These are phyloP conservation scores for Axis porcinus DNA, from an alignment of 2,113 vertebrate species.

Conservation along the genomic window DNA sequence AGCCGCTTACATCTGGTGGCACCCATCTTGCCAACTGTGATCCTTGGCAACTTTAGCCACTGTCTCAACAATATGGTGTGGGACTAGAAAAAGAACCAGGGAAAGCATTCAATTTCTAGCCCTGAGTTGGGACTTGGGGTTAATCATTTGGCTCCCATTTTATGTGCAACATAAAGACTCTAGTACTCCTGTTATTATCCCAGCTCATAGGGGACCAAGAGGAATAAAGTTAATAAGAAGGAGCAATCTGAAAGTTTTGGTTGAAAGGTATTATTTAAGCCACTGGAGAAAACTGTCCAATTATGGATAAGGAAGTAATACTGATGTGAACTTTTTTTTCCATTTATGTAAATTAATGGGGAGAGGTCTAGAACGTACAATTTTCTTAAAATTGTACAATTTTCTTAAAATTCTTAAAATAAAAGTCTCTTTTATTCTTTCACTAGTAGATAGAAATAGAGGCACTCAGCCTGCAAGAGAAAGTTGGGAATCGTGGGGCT, in stretches of 20 bases:
- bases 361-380: background rate
- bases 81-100: background rate
- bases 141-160: background rate
- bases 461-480: background rate
- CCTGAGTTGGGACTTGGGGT: background rate
- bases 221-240: constrained; percentile 14
- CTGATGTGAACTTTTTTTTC: background rate
- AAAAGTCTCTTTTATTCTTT: constrained; percentile 30
- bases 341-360: constrained; percentile 22
- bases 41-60: background rate
- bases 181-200: background rate
- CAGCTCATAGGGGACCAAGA: background rate
- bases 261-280: constrained; percentile 38
- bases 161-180: background rate
- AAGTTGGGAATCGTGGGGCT: background rate
- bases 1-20: background rate
- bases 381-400: constrained; percentile 33
- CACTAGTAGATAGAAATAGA: constrained; percentile 22
- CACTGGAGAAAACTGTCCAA: background rate
- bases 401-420: too few species aligned
- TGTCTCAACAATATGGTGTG: background rate
- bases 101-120: background rate
- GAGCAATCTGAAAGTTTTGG: background rate
- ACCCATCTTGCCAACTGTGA: background rate
- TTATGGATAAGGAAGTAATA: background rate